These are phyloP conservation scores for Arenicola marina DNA, from an alignment of 2,888 invertebrate genomes.

Conservation along the genomic window DNA sequence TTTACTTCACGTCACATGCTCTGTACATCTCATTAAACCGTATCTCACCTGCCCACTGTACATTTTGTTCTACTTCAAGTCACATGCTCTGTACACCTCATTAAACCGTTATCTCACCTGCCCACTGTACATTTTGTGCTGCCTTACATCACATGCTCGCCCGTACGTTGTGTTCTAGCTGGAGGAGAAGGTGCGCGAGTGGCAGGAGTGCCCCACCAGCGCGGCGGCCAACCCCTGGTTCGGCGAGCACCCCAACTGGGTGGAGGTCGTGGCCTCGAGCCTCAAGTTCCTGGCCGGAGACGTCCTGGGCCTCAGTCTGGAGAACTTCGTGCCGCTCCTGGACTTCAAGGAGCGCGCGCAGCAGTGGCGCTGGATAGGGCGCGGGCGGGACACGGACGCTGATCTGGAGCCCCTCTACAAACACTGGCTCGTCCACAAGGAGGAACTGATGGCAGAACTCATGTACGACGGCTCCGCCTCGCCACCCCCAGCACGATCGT, in stretches of 20 bases:
- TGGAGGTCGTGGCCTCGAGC: conserved; percentile 75
- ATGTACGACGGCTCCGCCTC: conserved; percentile 51
- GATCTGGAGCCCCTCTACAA: conserved; percentile 76
- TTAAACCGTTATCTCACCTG: too few relatives aligned
- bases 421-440: conserved; percentile 70
- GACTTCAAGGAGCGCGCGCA: conserved; percentile 74
- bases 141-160: too few relatives aligned
- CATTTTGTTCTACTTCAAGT: too few relatives aligned
- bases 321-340: conserved; percentile 86
- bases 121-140: too few relatives aligned
- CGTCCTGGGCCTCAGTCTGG: conserved; percentile 72
- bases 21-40: too few relatives aligned
- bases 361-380: conserved; percentile 89
- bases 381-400: conserved; percentile 79
- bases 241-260: conserved; percentile 62
- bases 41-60: too few relatives aligned
- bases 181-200: conserved; percentile 65
- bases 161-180: too few relatives aligned
- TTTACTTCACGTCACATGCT: too few relatives aligned
- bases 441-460: conserved; percentile 50
- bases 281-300: conserved; percentile 84
- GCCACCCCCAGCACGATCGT: conserved; percentile 60
- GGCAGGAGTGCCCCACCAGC: conserved; percentile 56
- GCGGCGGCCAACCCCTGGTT: conserved; percentile 58
- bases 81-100: too few relatives aligned